These are phyloP conservation scores for Unio delphinus DNA, from an alignment of 2,888 invertebrate genomes.

Conservation along the genomic window DNA sequence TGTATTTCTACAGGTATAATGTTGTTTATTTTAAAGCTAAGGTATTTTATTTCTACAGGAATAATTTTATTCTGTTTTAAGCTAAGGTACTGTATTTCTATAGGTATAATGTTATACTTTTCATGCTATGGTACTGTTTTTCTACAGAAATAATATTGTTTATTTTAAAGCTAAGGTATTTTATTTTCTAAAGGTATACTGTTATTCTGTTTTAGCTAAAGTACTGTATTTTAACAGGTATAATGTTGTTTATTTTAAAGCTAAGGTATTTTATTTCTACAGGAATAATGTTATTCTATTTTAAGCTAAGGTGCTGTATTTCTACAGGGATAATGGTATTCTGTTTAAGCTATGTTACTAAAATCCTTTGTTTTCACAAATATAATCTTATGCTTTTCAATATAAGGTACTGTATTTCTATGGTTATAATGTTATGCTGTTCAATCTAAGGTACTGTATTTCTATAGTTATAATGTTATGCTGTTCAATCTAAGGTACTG, in stretches of 20 bases:
- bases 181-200: not conserved
- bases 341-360: conserved; percentile 89
- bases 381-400: conserved; percentile 92
- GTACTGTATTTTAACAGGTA: conserved; percentile 41
- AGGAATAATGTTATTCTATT: conserved; percentile 82
- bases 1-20: too few species aligned
- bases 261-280: conserved; percentile 75
- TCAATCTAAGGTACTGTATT: conserved; percentile 82
- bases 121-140: conserved; percentile 84
- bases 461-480: conserved; percentile 76
- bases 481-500: conserved; percentile 89
- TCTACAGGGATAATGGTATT: conserved; percentile 76
- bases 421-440: conserved; percentile 82
- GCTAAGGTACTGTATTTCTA: conserved; percentile 77
- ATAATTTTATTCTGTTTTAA: conserved; percentile 87
- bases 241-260: conserved; percentile 92
- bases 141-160: too few species aligned
- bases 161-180: conserved; percentile 88
- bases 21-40: too few species aligned
- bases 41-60: too few species aligned
- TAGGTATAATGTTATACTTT: conserved; percentile 82
- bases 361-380: not conserved
- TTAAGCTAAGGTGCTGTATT: conserved; percentile 82
- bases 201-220: conserved; percentile 96
- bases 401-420: conserved; percentile 77